Conservation (phyloP, 2,888 invertebrate genomes). For the Baronia brevicornis region DNA sequence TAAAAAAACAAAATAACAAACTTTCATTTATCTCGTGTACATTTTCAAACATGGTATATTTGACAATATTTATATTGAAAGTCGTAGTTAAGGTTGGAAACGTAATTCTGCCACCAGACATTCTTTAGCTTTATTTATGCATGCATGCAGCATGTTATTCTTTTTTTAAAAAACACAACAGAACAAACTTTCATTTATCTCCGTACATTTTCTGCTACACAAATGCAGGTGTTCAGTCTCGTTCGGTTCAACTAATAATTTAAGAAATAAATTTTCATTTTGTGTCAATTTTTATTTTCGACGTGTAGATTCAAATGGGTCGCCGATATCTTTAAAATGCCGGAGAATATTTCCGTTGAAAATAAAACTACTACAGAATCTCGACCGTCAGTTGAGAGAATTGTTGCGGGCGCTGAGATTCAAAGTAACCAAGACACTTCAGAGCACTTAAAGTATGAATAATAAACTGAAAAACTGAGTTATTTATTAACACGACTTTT, state of each 20-base stretch:
- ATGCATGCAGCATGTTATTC: too few relatives aligned
- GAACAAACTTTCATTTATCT: too few relatives aligned
- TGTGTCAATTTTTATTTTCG: constrained; percentile 20
- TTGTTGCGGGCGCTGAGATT: constrained; percentile 20
- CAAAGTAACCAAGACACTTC: constrained; percentile 13
- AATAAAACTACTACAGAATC: constrained; percentile 23
- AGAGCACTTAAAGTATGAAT: constrained; percentile 24
- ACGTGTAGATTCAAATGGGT: constrained; percentile 58
- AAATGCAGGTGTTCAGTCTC: constrained; percentile 53
- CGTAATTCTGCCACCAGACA: too few relatives aligned
- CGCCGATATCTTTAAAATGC: constrained; percentile 45
- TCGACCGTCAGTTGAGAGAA: constrained; percentile 30
- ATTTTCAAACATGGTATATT: too few relatives aligned
- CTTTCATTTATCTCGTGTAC: too few relatives aligned
- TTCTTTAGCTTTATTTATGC: too few relatives aligned
- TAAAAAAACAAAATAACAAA: too few relatives aligned
- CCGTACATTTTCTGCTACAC: too few relatives aligned
- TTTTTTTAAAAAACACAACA: too few relatives aligned
- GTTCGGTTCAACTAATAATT: constrained; percentile 24
- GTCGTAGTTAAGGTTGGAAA: too few relatives aligned
- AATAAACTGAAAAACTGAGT: constrained; percentile 3
- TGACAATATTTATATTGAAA: neutral
- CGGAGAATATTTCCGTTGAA: constrained; percentile 29
- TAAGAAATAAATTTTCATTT: neutral
- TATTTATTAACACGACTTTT: too few relatives aligned